phyloP scores from a whole-genome alignment of 2,113 vertebrate genomes.

The Sceloporus tristichus region DNA sequence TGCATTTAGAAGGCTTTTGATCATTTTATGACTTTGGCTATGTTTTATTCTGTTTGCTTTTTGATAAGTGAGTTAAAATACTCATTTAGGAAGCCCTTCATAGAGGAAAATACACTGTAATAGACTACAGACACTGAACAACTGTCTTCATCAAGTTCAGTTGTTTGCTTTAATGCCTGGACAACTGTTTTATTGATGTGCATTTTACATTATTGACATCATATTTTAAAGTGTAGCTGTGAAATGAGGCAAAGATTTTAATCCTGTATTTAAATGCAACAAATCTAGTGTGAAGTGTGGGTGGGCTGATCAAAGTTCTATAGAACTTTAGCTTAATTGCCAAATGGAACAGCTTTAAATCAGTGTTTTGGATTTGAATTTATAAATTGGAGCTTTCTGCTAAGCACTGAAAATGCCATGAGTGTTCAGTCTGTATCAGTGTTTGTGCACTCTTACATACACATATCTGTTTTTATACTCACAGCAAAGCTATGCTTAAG shows the following conservation, averaged over 20 bases:
- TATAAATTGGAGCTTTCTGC: neutral
- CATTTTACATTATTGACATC: neutral
- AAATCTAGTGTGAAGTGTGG: neutral
- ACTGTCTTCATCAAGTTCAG: neutral
- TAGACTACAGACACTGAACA: too few species aligned
- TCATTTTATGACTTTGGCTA: conserved; percentile 28
- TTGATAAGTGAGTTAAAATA: conserved; percentile 6
- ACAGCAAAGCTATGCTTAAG: neutral
- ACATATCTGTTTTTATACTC: neutral
- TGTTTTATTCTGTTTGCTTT: conserved; percentile 36
- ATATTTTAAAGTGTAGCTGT: conserved; percentile 15
- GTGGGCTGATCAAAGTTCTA: neutral
- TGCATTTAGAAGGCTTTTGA: conserved; percentile 31
- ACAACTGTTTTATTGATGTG: accelerated
- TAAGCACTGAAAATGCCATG: neutral
- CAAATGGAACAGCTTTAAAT: neutral
- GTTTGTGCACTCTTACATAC: neutral
- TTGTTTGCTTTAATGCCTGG: neutral
- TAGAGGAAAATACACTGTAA: neutral
- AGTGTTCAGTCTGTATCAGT: neutral
- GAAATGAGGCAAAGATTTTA: conserved; percentile 16
- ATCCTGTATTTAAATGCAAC: neutral
- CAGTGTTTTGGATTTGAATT: neutral
- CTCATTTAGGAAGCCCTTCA: neutral
- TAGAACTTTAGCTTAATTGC: neutral